These are phyloP conservation scores for Aplysia californica DNA, from an alignment of 1,140 invertebrate species.

Conservation along the genomic window DNA sequence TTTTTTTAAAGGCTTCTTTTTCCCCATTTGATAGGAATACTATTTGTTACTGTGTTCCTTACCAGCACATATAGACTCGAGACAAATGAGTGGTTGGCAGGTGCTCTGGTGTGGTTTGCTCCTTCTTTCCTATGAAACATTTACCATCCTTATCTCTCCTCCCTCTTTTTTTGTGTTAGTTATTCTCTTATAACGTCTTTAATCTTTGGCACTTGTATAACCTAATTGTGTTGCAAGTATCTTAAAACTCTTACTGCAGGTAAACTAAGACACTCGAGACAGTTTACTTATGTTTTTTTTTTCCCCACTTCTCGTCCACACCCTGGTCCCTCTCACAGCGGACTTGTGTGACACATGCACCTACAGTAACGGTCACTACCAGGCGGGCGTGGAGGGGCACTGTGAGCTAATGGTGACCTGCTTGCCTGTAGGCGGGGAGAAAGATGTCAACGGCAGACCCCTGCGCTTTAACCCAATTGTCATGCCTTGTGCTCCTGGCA, in stretches of 20 bases:
- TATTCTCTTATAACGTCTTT: too few relatives aligned
- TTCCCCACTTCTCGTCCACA: background rate
- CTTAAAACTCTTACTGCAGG: too few relatives aligned
- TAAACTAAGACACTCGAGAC: background rate
- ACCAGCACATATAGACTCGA: background rate
- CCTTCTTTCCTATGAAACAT: too few relatives aligned
- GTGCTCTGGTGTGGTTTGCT: too few relatives aligned
- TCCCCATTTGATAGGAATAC: background rate
- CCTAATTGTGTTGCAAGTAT: too few relatives aligned
- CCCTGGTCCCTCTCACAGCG: background rate
- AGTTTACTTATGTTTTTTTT: background rate
- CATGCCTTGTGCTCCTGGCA: constrained; percentile 27
- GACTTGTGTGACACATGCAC: constrained; percentile 31
- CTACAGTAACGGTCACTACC: constrained; percentile 20
- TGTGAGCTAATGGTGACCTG: constrained; percentile 32
- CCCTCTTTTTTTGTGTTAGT: too few relatives aligned
- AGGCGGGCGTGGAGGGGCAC: constrained; percentile 18
- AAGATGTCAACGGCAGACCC: background rate
- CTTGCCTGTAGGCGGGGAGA: background rate
- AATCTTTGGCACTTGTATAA: too few relatives aligned
- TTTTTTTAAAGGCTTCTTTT: too few relatives aligned
- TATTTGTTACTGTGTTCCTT: background rate
- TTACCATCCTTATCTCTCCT: too few relatives aligned
- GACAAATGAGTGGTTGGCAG: too few relatives aligned
- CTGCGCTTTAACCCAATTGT: constrained; percentile 5